Percentiles rank a stretch among this genome's conserved stretches.
These are phyloP conservation scores for Columbina picui DNA, from an alignment of 2,113 vertebrate genomes.

Conservation along the genomic window DNA sequence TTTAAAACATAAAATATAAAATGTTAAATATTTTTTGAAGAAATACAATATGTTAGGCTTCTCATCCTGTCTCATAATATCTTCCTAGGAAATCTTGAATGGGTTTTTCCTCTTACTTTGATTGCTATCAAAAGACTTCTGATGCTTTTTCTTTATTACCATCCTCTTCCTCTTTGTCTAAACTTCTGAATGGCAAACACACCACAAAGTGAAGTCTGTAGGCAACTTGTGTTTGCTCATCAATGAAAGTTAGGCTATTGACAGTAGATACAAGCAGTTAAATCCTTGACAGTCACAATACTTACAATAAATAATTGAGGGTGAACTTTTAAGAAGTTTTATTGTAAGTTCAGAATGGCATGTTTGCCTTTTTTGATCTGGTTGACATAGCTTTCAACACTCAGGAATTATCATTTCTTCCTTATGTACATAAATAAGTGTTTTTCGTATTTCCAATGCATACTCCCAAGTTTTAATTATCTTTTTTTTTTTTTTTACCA, in stretches of 20 bases:
- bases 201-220: background rate
- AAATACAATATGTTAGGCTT: background rate
- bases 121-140: background rate
- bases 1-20: background rate
- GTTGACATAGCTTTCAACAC: background rate
- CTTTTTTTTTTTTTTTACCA: background rate
- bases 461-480: background rate
- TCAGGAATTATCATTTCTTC: background rate
- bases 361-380: background rate
- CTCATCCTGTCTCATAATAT: background rate
- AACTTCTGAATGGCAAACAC: background rate
- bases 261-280: background rate
- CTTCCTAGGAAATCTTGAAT: background rate
- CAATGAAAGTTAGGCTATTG: background rate
- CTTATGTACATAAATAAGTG: background rate
- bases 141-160: background rate
- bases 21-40: background rate
- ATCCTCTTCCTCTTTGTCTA: background rate
- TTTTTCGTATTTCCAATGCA: background rate
- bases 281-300: background rate
- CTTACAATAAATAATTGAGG: background rate
- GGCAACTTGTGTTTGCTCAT: background rate
- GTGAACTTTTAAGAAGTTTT: background rate
- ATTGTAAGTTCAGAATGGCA: background rate
- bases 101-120: background rate